phyloP scores from a whole-genome alignment of 1,140 invertebrate species.

The Brachionus sp. region DNA sequence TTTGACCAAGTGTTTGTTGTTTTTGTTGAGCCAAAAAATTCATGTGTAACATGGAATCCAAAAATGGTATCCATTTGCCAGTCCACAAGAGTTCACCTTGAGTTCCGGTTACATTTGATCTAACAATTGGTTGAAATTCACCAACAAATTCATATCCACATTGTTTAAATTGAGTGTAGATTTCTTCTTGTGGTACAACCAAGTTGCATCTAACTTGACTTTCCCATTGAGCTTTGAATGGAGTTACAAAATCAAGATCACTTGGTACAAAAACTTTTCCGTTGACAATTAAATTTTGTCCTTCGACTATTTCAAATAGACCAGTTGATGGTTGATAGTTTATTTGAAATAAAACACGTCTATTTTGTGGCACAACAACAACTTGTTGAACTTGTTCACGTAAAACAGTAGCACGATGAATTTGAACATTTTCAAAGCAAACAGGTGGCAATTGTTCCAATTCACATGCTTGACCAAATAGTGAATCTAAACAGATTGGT shows the following conservation, averaged over 20 bases:
- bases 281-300: slow-evolving; percentile 33
- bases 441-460: slow-evolving; percentile 63
- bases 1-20: slow-evolving; percentile 58
- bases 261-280: slow-evolving; percentile 3
- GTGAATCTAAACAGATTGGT: slow-evolving; percentile 12
- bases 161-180: slow-evolving; percentile 88
- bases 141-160: slow-evolving; percentile 89
- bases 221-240: slow-evolving; percentile 27
- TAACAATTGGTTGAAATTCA: slow-evolving; percentile 69
- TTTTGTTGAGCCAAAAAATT: slow-evolving; percentile 67
- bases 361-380: background rate
- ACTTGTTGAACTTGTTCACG: slow-evolving; percentile 50
- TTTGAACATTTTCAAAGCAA: slow-evolving; percentile 78
- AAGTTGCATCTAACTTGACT: slow-evolving; percentile 11
- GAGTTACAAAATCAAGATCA: background rate
- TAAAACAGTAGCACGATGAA: slow-evolving; percentile 85
- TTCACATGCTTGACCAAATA: slow-evolving; percentile 19
- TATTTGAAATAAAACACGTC: slow-evolving; percentile 17
- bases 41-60: slow-evolving; percentile 92
- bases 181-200: slow-evolving; percentile 63
- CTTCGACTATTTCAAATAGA: slow-evolving; percentile 22
- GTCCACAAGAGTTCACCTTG: slow-evolving; percentile 66
- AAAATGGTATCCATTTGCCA: slow-evolving; percentile 83
- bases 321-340: slow-evolving; percentile 28
- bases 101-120: slow-evolving; percentile 48